Percentiles rank a stretch among this genome's conserved stretches.
Conservation (phyloP, 2,113 vertebrate species). For the Urocynchramus pylzowi region DNA sequence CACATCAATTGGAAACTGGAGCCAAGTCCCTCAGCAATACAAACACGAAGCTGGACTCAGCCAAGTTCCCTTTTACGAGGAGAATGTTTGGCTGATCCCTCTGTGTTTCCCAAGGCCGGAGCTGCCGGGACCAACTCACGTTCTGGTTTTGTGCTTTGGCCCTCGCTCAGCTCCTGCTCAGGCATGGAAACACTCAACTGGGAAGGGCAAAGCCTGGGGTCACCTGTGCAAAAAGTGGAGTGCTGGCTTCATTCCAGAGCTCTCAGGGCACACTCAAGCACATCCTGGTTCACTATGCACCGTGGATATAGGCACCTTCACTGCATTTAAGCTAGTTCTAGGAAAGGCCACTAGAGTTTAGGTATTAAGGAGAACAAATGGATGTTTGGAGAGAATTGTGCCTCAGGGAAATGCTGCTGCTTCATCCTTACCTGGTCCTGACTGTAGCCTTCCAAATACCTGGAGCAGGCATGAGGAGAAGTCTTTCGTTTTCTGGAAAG, state of each 20-base stretch:
- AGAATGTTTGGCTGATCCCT: background rate
- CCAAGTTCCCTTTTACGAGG: background rate
- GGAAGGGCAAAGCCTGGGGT: background rate
- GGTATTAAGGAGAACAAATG: background rate
- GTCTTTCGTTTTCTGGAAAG: background rate
- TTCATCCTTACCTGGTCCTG: background rate
- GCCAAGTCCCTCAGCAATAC: background rate
- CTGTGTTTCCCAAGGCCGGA: background rate
- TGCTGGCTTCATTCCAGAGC: background rate
- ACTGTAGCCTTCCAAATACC: background rate
- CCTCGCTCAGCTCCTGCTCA: background rate
- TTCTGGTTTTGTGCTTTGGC: background rate
- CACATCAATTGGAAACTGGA: background rate
- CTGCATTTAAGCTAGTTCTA: background rate
- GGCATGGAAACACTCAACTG: background rate
- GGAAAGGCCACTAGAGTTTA: background rate
- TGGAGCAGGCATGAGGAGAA: background rate
- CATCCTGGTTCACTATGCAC: background rate
- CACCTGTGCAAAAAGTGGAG: background rate
- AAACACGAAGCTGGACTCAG: background rate
- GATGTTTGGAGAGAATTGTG: background rate
- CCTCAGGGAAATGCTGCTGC: background rate
- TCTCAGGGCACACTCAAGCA: background rate
- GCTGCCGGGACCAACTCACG: background rate
- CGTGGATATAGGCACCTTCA: background rate